phyloP scores from a whole-genome alignment of 2,113 vertebrate species.

The Urocynchramus pylzowi region DNA sequence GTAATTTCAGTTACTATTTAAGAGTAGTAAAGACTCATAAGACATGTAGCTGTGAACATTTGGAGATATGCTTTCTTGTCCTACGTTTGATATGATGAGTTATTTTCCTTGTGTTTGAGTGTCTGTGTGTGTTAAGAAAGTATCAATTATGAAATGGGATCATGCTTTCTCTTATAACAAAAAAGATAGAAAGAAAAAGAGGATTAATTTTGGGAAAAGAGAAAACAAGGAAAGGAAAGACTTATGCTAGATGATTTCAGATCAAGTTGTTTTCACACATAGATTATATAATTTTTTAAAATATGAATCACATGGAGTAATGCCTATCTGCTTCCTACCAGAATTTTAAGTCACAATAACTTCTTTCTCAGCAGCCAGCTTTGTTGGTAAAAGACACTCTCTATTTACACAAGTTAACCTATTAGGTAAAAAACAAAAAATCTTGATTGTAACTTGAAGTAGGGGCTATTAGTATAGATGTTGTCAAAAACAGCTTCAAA shows the following conservation, averaged over 20 bases:
- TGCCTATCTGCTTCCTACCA: neutral
- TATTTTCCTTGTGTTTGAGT: neutral
- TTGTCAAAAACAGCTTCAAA: neutral
- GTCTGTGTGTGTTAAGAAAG: neutral
- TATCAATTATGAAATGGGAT: neutral
- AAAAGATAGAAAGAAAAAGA: neutral
- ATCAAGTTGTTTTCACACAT: neutral
- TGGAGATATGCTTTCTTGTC: neutral
- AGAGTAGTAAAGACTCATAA: neutral
- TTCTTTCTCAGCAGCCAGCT: neutral
- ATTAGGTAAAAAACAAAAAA: neutral
- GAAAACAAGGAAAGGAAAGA: neutral
- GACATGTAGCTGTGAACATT: neutral
- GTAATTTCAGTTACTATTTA: neutral
- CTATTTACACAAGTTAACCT: neutral
- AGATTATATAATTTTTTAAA: neutral
- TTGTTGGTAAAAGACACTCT: neutral
- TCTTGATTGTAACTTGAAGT: neutral
- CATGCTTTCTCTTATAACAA: neutral
- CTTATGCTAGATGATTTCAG: neutral
- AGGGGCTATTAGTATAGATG: neutral
- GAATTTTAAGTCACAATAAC: neutral
- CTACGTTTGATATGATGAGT: neutral
- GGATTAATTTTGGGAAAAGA: neutral
- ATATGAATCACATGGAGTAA: neutral